Evolutionary conservation across 2,113 vertebrate genomes (phyloP).

Genomic region (Cheilinus undulatus): DNA sequence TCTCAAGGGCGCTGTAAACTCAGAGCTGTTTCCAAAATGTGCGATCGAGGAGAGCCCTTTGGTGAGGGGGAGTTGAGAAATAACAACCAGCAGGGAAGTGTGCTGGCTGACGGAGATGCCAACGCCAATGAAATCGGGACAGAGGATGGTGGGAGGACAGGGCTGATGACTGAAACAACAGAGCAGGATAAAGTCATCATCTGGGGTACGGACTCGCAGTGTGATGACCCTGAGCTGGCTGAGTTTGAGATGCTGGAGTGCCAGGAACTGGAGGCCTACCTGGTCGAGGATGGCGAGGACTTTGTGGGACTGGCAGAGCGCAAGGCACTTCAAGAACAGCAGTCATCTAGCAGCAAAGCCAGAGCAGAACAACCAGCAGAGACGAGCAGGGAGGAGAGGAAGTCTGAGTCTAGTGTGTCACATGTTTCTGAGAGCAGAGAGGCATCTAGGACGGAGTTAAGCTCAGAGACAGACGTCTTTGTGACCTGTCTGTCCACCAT

Average conservation of each 20-base stretch:
- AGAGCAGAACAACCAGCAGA: constrained; percentile 6
- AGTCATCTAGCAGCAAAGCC: constrained; percentile 2
- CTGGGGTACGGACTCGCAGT: constrained; percentile 81
- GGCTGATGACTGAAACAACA: constrained; percentile 47
- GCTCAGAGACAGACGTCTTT: constrained; percentile 81
- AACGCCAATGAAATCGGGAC: constrained; percentile 81
- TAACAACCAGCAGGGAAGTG: constrained; percentile 73
- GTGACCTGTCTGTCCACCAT: constrained; percentile 79
- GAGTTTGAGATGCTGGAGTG: constrained; percentile 87
- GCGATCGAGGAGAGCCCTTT: constrained; percentile 62
- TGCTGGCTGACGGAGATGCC: constrained; percentile 67
- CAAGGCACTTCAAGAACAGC: constrained; percentile 9
- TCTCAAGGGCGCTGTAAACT: constrained; percentile 46
- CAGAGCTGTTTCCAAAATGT: constrained; percentile 73
- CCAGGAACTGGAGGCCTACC: constrained; percentile 81
- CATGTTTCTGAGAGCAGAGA: constrained; percentile 53
- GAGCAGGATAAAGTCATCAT: constrained; percentile 78
- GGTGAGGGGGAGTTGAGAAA: constrained; percentile 68
- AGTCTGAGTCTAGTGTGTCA: constrained; percentile 18
- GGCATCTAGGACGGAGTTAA: constrained; percentile 62
- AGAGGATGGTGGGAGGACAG: constrained; percentile 50
- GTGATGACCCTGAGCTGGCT: constrained; percentile 83
- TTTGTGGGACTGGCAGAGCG: constrained; percentile 59
- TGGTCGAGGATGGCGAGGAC: constrained; percentile 75
- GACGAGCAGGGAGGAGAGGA: constrained; percentile 26